phyloP scores from a whole-genome alignment of 2,113 vertebrate species.

The Chauna torquata region DNA sequence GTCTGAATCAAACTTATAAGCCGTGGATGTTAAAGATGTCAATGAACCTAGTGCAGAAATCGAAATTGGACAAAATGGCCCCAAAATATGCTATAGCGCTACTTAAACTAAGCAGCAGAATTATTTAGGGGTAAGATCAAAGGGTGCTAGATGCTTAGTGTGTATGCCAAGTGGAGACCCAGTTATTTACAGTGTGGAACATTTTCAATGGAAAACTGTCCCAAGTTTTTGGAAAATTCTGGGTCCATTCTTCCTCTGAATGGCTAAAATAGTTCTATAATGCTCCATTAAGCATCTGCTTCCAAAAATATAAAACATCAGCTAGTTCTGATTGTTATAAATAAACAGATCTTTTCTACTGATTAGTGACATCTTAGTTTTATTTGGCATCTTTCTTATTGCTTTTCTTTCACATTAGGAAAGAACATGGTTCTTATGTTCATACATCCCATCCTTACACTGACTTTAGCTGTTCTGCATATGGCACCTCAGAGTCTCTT shows the following conservation, averaged over 20 bases:
- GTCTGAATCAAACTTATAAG: background rate
- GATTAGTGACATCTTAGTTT: background rate
- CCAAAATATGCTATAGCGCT: background rate
- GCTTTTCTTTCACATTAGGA: background rate
- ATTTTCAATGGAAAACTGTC: background rate
- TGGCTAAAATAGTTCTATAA: background rate
- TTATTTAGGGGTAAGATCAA: background rate
- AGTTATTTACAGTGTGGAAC: background rate
- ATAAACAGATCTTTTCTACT: background rate
- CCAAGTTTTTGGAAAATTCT: background rate
- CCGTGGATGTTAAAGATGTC: background rate
- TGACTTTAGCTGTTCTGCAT: background rate
- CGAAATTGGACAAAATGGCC: background rate
- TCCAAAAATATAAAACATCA: background rate
- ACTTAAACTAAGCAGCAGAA: background rate
- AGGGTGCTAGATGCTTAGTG: background rate
- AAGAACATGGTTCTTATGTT: background rate
- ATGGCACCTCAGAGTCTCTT: background rate
- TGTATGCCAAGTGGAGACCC: rapidly evolving
- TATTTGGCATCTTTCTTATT: background rate
- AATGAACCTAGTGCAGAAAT: background rate
- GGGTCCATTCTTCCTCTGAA: background rate
- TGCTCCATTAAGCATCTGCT: background rate
- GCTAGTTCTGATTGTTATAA: background rate
- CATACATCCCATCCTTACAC: background rate